Evolutionary conservation across 2,888 invertebrate species (phyloP).

Genomic region (Melipona bicolor): DNA sequence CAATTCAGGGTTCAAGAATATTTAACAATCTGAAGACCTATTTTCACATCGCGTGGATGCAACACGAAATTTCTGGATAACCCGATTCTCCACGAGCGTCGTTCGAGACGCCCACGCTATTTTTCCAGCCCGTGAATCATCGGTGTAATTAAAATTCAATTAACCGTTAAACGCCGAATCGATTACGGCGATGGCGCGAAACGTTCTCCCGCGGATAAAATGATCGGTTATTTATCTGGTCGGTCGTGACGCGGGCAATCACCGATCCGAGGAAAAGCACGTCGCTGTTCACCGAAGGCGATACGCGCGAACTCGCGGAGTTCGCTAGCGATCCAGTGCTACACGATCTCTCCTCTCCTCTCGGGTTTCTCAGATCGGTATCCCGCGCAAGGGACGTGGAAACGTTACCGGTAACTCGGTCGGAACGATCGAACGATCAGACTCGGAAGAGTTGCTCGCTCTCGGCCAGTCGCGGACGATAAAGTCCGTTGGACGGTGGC

Average conservation of each 20-base stretch:
- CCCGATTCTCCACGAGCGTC: not conserved
- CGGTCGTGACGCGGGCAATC: not conserved
- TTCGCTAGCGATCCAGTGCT: conserved; percentile 25
- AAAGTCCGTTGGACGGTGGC: conserved; percentile 53
- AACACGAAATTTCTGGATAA: not conserved
- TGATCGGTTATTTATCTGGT: conserved; percentile 36
- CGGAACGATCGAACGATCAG: too few species aligned
- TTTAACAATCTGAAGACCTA: too few species aligned
- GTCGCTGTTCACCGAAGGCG: conserved; percentile 29
- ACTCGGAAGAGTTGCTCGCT: not conserved
- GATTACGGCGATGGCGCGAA: conserved; percentile 7
- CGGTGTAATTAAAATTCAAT: conserved; percentile 33
- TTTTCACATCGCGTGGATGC: too few species aligned
- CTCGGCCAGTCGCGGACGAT: conserved; percentile 44
- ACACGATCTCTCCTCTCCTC: conserved; percentile 52
- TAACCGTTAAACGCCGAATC: conserved; percentile 32
- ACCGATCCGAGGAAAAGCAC: conserved; percentile 49
- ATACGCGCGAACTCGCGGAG: conserved; percentile 20
- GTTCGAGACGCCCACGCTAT: conserved; percentile 3
- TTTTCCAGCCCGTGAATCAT: conserved; percentile 17
- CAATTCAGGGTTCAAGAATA: too few species aligned
- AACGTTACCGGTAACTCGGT: conserved; percentile 67
- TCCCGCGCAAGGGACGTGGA: conserved; percentile 54
- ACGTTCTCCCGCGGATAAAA: conserved; percentile 13
- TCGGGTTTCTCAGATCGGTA: conserved; percentile 61